phyloP scores from a whole-genome alignment of 2,113 vertebrate species.

The Rhinoderma darwinii region DNA sequence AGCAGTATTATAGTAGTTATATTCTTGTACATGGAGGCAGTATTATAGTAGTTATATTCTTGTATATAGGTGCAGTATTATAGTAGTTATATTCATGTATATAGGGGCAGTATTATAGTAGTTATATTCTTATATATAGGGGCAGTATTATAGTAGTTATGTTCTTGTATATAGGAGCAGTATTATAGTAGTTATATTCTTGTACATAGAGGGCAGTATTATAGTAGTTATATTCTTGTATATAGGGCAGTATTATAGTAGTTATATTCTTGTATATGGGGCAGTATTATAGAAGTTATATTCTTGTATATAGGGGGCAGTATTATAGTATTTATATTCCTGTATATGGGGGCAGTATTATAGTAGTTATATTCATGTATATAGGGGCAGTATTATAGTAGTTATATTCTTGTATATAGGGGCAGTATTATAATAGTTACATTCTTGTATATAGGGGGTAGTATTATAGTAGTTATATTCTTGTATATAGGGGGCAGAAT shows the following conservation, averaged over 20 bases:
- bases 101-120: not conserved
- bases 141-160: too few species aligned
- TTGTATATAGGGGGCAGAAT: too few species aligned
- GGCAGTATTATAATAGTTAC: too few species aligned
- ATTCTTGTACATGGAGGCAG: not conserved
- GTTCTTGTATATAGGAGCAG: not conserved
- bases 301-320: not conserved
- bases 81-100: constrained; percentile 1
- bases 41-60: not conserved
- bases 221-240: not conserved
- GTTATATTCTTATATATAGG: not conserved
- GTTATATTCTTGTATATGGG: not conserved
- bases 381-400: not conserved
- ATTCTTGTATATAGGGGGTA: too few species aligned
- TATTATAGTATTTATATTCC: not conserved
- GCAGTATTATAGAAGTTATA: not conserved
- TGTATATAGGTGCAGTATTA: constrained; percentile 4
- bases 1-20: too few species aligned
- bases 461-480: too few species aligned
- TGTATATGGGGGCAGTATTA: too few species aligned
- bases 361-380: too few species aligned
- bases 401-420: too few species aligned
- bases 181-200: too few species aligned
- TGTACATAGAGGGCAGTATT: not conserved
- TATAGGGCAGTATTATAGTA: constrained; percentile 6